These are phyloP conservation scores for Acromyrmex echinatior DNA, from an alignment of 1,140 invertebrate genomes.

Conservation along the genomic window DNA sequence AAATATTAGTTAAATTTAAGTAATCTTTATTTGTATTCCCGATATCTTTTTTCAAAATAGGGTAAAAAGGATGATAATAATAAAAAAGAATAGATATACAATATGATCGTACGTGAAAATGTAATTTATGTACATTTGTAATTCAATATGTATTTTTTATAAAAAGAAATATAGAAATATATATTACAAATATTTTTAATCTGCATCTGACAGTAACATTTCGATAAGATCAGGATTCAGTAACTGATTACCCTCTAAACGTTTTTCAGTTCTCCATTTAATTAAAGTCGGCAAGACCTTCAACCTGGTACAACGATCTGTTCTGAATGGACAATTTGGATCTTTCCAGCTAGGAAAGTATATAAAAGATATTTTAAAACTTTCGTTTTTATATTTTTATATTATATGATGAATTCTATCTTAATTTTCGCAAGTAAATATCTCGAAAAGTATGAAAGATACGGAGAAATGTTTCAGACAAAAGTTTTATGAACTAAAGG, in stretches of 20 bases:
- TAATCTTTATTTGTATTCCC: background rate
- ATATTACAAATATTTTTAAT: slow-evolving; percentile 67
- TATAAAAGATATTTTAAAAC: background rate
- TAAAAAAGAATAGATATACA: slow-evolving; percentile 5
- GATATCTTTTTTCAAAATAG: background rate
- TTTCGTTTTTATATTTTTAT: background rate
- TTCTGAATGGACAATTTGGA: slow-evolving; percentile 91
- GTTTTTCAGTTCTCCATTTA: slow-evolving; percentile 91
- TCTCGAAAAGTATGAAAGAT: too few species aligned
- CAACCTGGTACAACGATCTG: slow-evolving; percentile 89
- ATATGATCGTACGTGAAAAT: slow-evolving; percentile 5
- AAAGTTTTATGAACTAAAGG: too few species aligned
- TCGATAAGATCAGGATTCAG: slow-evolving; percentile 89
- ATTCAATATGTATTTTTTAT: slow-evolving; percentile 34
- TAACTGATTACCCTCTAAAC: slow-evolving; percentile 91
- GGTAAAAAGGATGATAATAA: slow-evolving; percentile 7
- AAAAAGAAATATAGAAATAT: slow-evolving; percentile 48
- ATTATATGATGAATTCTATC: too few species aligned
- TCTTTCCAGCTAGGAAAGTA: slow-evolving; percentile 90
- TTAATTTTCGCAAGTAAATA: too few species aligned
- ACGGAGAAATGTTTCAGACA: too few species aligned
- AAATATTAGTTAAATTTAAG: background rate
- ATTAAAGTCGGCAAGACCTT: slow-evolving; percentile 91
- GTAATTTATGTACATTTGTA: slow-evolving; percentile 24
- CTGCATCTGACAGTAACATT: slow-evolving; percentile 88